These are phyloP conservation scores for Sandelia bainsii DNA, from an alignment of 2,797 vertebrate species.

Conservation along the genomic window DNA sequence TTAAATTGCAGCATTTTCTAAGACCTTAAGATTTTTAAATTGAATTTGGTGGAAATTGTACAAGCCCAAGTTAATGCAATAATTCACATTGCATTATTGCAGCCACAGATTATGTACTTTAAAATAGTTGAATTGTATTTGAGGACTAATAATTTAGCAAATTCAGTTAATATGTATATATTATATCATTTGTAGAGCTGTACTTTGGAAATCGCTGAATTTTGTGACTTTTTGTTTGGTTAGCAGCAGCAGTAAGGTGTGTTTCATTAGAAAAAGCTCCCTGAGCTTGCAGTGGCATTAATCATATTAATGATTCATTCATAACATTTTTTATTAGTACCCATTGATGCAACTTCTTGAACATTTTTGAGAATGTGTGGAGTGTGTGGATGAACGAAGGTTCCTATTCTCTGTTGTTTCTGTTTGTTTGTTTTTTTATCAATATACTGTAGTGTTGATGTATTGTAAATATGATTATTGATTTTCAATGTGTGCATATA, in stretches of 20 bases:
- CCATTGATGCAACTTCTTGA: constrained; percentile 11
- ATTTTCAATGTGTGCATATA: constrained; percentile 26
- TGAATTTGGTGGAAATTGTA: background rate
- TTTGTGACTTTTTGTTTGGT: background rate
- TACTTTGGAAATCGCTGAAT: background rate
- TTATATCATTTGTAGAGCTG: background rate
- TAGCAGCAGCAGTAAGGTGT: background rate
- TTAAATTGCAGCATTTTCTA: too few species aligned
- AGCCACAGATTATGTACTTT: background rate
- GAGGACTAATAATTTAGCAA: background rate
- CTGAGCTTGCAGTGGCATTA: constrained; percentile 14
- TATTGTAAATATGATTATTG: constrained; percentile 18
- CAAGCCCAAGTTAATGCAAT: constrained; percentile 8
- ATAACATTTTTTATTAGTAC: background rate
- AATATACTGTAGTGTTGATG: constrained; percentile 7
- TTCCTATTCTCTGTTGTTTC: background rate
- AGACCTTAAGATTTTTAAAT: background rate
- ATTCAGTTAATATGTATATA: background rate
- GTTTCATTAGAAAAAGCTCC: background rate
- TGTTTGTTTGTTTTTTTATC: constrained; percentile 19
- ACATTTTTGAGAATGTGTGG: constrained; percentile 27
- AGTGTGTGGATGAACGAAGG: background rate
- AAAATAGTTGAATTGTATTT: background rate
- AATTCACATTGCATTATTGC: background rate
- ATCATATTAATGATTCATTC: constrained; percentile 20